These are phyloP conservation scores for Frankliniella intonsa DNA, from an alignment of 2,888 invertebrate species.

Conservation along the genomic window DNA sequence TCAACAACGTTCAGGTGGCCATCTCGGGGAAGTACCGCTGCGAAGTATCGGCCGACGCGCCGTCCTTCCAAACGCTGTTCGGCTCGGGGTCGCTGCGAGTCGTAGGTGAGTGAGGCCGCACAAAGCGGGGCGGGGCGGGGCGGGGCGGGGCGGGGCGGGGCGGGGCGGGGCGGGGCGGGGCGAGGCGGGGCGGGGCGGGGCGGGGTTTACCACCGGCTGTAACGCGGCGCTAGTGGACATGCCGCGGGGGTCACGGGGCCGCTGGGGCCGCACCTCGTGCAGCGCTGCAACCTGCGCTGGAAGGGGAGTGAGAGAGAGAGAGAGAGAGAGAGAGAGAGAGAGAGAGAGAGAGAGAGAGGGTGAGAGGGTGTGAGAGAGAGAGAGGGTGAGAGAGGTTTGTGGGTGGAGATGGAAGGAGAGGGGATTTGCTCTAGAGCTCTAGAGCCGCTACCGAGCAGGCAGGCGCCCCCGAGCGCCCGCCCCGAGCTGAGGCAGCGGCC, in stretches of 20 bases:
- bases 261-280: background rate
- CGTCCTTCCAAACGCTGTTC: slow-evolving; percentile 14
- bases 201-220: background rate
- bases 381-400: no score
- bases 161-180: background rate
- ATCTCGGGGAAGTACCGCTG: slow-evolving; percentile 9
- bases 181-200: background rate
- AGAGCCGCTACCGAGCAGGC: no score
- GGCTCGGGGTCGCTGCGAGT: background rate
- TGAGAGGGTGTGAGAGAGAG: no score
- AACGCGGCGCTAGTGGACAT: background rate
- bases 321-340: no score
- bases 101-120: slow-evolving; percentile 1
- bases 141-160: background rate
- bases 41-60: slow-evolving; percentile 12
- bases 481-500: no score
- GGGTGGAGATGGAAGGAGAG: no score
- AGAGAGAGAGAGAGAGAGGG: no score
- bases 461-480: no score
- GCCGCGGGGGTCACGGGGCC: background rate
- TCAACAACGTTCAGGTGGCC: slow-evolving; percentile 19
- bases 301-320: no score
- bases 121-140: background rate
- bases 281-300: background rate
- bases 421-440: no score